These are phyloP conservation scores for Craterocephalus amniculus DNA, from an alignment of 2,797 vertebrate genomes.

Conservation along the genomic window DNA sequence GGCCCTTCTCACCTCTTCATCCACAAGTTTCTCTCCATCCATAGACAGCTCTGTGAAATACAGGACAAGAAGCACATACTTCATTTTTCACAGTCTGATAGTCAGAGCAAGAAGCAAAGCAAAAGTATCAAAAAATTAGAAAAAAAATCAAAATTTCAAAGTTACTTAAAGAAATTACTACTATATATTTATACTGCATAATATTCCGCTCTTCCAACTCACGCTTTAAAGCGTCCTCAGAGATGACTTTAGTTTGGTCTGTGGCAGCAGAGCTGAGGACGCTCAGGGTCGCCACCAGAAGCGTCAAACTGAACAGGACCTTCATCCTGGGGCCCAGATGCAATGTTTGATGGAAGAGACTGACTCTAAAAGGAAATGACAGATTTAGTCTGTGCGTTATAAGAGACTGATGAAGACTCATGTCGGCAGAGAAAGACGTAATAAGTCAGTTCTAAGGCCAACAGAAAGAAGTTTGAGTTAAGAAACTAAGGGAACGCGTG, in stretches of 20 bases:
- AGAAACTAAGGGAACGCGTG: slow-evolving; percentile 12
- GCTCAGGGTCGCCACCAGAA: slow-evolving; percentile 73
- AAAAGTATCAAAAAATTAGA: background rate
- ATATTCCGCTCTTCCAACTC: slow-evolving; percentile 39
- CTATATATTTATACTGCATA: background rate
- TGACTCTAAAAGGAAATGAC: slow-evolving; percentile 19
- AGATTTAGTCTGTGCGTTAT: background rate
- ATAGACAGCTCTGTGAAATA: slow-evolving; percentile 83
- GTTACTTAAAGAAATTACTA: background rate
- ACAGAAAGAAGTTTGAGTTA: background rate
- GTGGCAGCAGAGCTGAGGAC: slow-evolving; percentile 68
- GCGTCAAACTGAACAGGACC: slow-evolving; percentile 71
- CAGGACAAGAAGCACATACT: background rate
- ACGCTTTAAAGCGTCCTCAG: slow-evolving; percentile 84
- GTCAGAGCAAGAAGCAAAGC: background rate
- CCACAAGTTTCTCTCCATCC: slow-evolving; percentile 84
- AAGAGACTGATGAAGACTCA: background rate
- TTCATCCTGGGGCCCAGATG: slow-evolving; percentile 80
- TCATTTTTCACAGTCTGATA: slow-evolving; percentile 6
- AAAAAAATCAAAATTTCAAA: background rate
- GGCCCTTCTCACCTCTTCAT: slow-evolving; percentile 87
- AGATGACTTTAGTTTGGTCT: slow-evolving; percentile 56
- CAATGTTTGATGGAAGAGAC: background rate
- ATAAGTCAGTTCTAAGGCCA: background rate
- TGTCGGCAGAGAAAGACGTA: background rate